A percentile compares a stretch with the other conserved stretches of the same genome.
phyloP scores from a whole-genome alignment of 2,888 invertebrate species.

The Lysandra bellargus region DNA sequence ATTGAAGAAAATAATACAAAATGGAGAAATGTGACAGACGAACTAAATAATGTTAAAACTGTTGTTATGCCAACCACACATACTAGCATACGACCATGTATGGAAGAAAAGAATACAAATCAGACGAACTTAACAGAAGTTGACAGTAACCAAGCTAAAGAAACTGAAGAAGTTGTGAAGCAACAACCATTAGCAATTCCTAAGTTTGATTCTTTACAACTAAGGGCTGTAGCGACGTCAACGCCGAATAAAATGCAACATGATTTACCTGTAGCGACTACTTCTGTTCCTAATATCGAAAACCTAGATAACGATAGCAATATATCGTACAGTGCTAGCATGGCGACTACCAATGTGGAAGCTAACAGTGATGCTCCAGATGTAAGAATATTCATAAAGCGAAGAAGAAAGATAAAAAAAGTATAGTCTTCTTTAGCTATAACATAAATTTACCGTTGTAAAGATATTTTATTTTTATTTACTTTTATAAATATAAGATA shows the following conservation, averaged over 20 bases:
- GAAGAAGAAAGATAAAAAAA: slow-evolving; percentile 59
- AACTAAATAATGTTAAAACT: not conserved
- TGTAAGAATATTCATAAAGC: slow-evolving; percentile 64
- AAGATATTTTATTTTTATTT: slow-evolving; percentile 3
- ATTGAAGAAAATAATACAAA: slow-evolving; percentile 32
- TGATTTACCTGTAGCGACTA: slow-evolving; percentile 36
- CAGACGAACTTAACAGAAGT: not conserved
- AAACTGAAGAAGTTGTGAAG: slow-evolving; percentile 1
- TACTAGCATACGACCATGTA: slow-evolving; percentile 52
- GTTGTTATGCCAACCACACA: slow-evolving; percentile 50
- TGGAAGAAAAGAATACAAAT: slow-evolving; percentile 31
- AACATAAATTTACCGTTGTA: not conserved
- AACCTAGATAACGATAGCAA: slow-evolving; percentile 39
- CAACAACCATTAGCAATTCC: not conserved
- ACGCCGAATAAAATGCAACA: slow-evolving; percentile 57
- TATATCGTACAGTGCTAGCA: slow-evolving; percentile 41
- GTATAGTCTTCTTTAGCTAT: slow-evolving; percentile 33
- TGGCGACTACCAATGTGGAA: slow-evolving; percentile 39
- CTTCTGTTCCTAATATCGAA: slow-evolving; percentile 42
- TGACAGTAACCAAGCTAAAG: slow-evolving; percentile 34
- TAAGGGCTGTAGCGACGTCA: slow-evolving; percentile 63
- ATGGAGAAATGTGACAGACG: not conserved
- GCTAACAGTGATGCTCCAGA: slow-evolving; percentile 59
- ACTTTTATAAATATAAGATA: not conserved
- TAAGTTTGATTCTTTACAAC: not conserved